Evolutionary conservation across 1,140 invertebrate genomes (phyloP).

Genomic region (Calephelis virginiensis): DNA sequence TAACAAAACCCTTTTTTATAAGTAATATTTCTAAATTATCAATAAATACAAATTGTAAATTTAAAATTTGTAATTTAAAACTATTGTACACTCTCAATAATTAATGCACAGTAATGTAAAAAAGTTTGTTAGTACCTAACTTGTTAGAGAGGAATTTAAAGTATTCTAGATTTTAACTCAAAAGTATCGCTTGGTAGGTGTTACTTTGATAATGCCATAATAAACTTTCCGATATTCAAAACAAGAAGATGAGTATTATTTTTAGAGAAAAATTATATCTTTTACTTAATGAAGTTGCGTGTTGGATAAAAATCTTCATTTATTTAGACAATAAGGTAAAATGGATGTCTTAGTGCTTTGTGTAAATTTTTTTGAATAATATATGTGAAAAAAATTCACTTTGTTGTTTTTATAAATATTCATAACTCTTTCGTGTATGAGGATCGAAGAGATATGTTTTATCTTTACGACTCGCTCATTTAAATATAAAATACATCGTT

Average conservation of each 20-base stretch:
- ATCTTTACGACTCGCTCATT: constrained; percentile 3
- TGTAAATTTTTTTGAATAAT: constrained; percentile 80
- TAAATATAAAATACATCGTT: constrained; percentile 4
- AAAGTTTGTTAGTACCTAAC: constrained; percentile 62
- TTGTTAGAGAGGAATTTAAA: constrained; percentile 56
- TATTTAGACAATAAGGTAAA: constrained; percentile 79
- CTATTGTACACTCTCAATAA: constrained; percentile 66
- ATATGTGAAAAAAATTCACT: constrained; percentile 73
- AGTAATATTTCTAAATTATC: constrained; percentile 1
- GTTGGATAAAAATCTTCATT: constrained; percentile 74
- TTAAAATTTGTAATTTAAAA: constrained; percentile 33
- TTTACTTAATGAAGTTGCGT: constrained; percentile 74
- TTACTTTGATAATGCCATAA: constrained; percentile 74
- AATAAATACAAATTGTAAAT: constrained; percentile 17
- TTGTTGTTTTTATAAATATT: constrained; percentile 33
- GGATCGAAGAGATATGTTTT: neutral
- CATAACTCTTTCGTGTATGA: constrained; percentile 7
- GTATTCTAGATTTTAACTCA: constrained; percentile 55
- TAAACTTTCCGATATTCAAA: constrained; percentile 61
- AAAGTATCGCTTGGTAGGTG: constrained; percentile 70
- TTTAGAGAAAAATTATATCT: constrained; percentile 76
- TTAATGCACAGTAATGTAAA: constrained; percentile 70
- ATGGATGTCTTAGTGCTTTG: constrained; percentile 79
- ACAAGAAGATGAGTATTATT: constrained; percentile 75
- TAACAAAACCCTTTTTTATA: constrained; percentile 13